These are phyloP conservation scores for Hirtodrosophila histrioides DNA, from an alignment of 2,888 invertebrate genomes.

Conservation along the genomic window DNA sequence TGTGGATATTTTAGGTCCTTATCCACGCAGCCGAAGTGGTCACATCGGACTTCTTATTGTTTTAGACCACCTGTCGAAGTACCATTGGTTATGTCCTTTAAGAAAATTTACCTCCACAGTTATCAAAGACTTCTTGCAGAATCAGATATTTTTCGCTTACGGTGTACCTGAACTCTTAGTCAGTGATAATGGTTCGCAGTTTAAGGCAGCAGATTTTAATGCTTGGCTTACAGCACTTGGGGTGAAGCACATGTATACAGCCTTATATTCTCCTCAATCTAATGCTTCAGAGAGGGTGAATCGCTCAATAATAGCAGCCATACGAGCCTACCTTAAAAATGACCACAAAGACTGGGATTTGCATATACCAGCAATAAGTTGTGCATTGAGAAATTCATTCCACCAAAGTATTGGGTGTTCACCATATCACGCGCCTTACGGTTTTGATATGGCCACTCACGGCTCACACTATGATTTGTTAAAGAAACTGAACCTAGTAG, in stretches of 20 bases:
- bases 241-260: conserved; percentile 5
- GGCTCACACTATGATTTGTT: background rate
- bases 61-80: conserved; percentile 5
- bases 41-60: conserved; percentile 10
- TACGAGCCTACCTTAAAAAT: conserved; percentile 3
- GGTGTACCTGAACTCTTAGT: conserved; percentile 7
- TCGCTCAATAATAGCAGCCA: conserved; percentile 6
- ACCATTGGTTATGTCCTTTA: conserved; percentile 8
- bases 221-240: conserved; percentile 1
- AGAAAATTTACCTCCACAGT: background rate
- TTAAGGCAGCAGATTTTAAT: conserved; percentile 1
- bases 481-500: too few relatives aligned
- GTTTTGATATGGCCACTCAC: background rate
- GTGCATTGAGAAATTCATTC: background rate
- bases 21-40: conserved; percentile 4
- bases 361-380: conserved; percentile 1
- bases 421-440: background rate
- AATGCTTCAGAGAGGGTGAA: conserved; percentile 13
- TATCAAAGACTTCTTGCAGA: too few relatives aligned
- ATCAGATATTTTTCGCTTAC: conserved; percentile 2
- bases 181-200: conserved; percentile 10
- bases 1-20: conserved; percentile 3
- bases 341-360: conserved; percentile 4
- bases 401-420: background rate
- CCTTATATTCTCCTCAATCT: conserved; percentile 2